Base-by-base conservation (phyloP, 2,113 vertebrate species). In the Cromileptes altivelis region DNA sequence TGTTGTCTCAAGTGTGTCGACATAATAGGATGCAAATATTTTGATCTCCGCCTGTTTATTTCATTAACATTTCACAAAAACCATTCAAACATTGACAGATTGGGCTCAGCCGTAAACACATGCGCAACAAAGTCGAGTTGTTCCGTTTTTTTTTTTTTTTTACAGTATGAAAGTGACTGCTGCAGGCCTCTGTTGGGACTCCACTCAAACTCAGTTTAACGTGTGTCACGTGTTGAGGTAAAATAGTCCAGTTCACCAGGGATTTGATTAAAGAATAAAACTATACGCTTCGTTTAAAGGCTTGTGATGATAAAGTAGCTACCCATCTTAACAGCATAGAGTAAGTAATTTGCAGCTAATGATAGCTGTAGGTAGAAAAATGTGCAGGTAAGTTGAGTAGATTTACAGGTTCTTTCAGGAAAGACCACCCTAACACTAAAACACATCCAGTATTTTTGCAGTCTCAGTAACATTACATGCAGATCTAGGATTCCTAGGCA, bases 41-140 rank as follows among this genome's bases (percentile, higher is more conserved):
- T 84, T 80, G 69, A 85, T 89, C 75, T 52, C 73, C 72, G 64
- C 11, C 52, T 79, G 84, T 81, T 78, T 80, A 71, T 79, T 78
- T 86, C 76, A 87, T 90, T 89, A 85, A 70, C 64, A 73, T 82
- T 75, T 77, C 70, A 81, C 74, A 72, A 45, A 5, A 81, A 23
- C 0, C 23, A 33, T 25, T 85, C 82, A 75, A 62, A 84, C 76
- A 57, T 40, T 86, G 87, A 86, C 87, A 90, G 91, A 86, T 90
- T 80, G 88, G 63, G 82, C 80, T 81, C 85, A 87, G 60, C 75
- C 25, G 21, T 70, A 63, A 85, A 80, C 67, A 73, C 27, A 67
- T 7, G 53, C 47, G 17, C 37, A n/a, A 42, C 78, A 73, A 42
- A 75, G 77, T 50, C 15, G 49, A 18, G 14, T 17, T 50, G 49